Conservation (phyloP, 2,797 vertebrate species). For the Selene dorsalis region DNA sequence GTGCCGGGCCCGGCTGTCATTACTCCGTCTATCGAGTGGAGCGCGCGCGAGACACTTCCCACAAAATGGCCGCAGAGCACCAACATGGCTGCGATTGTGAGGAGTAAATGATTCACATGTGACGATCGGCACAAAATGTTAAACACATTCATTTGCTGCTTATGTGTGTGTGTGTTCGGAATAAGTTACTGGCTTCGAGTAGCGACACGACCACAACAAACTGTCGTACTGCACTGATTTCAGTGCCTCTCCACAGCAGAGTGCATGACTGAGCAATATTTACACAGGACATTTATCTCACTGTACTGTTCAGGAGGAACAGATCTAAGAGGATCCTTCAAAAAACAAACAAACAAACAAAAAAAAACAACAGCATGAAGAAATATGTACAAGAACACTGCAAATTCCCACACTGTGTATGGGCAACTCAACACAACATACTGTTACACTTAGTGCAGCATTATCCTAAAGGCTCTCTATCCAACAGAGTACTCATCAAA, state of each 20-base stretch:
- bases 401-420: conserved; percentile 47
- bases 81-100: conserved; percentile 71
- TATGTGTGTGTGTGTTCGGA: conserved; percentile 26
- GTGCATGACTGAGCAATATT: conserved; percentile 41
- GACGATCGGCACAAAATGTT: conserved; percentile 39
- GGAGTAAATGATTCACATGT: conserved; percentile 52
- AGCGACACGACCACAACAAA: conserved; percentile 15
- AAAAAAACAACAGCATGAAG: conserved; percentile 4
- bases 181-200: conserved; percentile 20
- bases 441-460: conserved; percentile 48
- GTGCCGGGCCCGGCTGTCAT: conserved; percentile 59
- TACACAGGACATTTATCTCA: conserved; percentile 46
- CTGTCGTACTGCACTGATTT: conserved; percentile 17
- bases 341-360: conserved; percentile 9
- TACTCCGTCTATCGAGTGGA: conserved; percentile 56
- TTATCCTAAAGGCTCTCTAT: conserved; percentile 49
- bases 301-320: conserved; percentile 25
- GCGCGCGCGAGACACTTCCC: conserved; percentile 40
- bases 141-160: conserved; percentile 59
- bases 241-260: conserved; percentile 35
- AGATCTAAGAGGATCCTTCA: conserved; percentile 24
- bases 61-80: conserved; percentile 80
- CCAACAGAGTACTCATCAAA: conserved; percentile 65
- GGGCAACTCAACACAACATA: conserved; percentile 56
- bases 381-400: conserved; percentile 66